Base-by-base conservation (phyloP, 2,888 invertebrate genomes). In the Perizoma flavofasciatum region DNA sequence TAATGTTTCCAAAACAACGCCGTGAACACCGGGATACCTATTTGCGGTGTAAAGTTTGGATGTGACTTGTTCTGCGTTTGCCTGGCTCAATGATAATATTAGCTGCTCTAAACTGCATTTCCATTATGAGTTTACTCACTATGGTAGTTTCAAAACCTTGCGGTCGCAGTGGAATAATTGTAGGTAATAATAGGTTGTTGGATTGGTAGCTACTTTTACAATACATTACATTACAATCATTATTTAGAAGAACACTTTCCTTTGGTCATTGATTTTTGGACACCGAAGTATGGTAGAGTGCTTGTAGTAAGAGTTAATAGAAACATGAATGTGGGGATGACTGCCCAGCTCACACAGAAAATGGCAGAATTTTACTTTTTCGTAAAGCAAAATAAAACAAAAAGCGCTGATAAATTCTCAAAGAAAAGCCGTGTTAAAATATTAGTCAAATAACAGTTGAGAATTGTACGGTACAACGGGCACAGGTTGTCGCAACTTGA, bases 1-100 rank as follows among this genome's bases (percentile, higher is more conserved):
- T 89, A 89, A 91, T 90, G 88, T 85, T 86, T 77, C 80, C 83
- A 85, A 87, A 89, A 89, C 89, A 89, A 86, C 82, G 69, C 75
- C 72, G 82, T 69, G 79, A 85, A 87, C 83, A 86, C 70, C 63
- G 75, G 72, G 63, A 73, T 76, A 77, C 77, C 79, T 78, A 82
- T 81, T 81, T 80, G 81, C 61, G 82, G 82, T 66, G 59, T 60
- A 66, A 75, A 84, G 76, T 85, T 84, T 78, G 69, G 70, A 76
- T 71, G 70, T 66, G 74, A 75, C 77, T 79, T 73, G 73, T 72
- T 75, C 68, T 74, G 70, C 69, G 63, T 72, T 70, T 66, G 65
- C 69, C 54, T 67, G 65, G 55, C 63, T 55, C 60, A 66, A 66
- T 69, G 63, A 66, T 61, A 63, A 60, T 59, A 65, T 58, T 64